Base-by-base conservation (phyloP, 2,113 vertebrate species). In the Fregata magnificens region DNA sequence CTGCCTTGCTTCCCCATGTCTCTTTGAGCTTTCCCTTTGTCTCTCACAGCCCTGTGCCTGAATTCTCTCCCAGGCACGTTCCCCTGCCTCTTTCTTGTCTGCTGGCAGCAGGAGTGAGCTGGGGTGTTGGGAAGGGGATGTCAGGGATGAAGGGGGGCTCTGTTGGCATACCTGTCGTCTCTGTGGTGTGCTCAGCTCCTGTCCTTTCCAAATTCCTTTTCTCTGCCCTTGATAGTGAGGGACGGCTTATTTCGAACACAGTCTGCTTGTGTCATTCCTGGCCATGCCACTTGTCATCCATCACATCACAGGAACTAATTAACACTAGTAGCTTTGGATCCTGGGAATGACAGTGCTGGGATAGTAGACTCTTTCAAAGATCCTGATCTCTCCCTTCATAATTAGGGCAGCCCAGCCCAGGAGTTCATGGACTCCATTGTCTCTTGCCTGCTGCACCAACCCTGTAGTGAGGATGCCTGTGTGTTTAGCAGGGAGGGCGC, bases 161-260 rank as follows among this genome's bases (percentile, higher is more conserved):
- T 76, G 72, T 65, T 66, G 82, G 86, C 0, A 1, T 90, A 42
- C 71, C 81, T 88, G 50, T 59, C 6, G 0, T 91, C 28, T 91
- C 88, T 80, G 52, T 17, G 6, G 73, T 91, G 63, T 74, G 77
- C 69, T 91, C 34, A 50, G 69, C 58, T 93, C 58, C 78, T 82
- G 88, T 93, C 90, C 90, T 95, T 91, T 88, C 76, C 71, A 24
- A 90, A 79, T 95, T 92, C 17, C 63, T 94, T 91, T 88, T 66
- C 73, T 92, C 49, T 96, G 87, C 69, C 85, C 94, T 94, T 96
- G 93, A 93, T 90, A 86, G 77, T 89, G 83, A 97, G 87, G 92
- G 71, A 81, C 6, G 21, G 44, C 53, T 92, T 58, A 86, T 91
- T 93, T 94, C 15, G 29, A 86, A 69, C 93, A 69, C 73, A 83